Evolutionary conservation across 2,113 vertebrate species (phyloP).

Genomic region (Hemicordylus capensis): DNA sequence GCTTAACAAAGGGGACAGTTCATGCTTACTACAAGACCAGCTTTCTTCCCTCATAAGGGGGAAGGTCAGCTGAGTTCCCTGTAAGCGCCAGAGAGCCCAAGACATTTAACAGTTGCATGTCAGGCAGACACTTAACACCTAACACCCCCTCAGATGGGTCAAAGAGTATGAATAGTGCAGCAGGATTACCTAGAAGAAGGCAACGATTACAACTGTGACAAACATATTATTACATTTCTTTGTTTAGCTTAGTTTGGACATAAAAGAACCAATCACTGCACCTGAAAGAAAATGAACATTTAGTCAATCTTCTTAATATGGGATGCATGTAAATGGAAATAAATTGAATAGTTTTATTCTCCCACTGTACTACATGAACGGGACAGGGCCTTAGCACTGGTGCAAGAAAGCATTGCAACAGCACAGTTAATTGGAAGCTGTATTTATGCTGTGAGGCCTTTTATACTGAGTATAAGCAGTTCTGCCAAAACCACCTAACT

Average conservation of each 20-base stretch:
- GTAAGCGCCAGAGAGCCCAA: no score
- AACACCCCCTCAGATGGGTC: no score
- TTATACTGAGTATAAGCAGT: not conserved
- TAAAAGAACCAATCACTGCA: not conserved
- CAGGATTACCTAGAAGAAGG: no score
- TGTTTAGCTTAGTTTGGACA: not conserved
- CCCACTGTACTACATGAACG: not conserved
- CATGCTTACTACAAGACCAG: no score
- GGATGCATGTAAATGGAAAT: not conserved
- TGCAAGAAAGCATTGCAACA: not conserved
- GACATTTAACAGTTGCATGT: no score
- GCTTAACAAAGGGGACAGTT: no score
- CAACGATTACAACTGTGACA: not conserved
- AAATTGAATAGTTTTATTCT: not conserved
- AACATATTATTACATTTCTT: not conserved
- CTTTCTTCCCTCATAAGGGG: no score
- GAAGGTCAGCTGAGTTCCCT: no score
- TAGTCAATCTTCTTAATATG: not conserved
- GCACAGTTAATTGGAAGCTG: not conserved
- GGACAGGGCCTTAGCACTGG: not conserved
- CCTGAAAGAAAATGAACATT: not conserved
- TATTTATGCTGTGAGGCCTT: not conserved
- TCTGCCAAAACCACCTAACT: not conserved
- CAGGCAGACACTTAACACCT: no score
- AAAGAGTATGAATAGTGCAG: no score